Conservation (phyloP, 2,113 vertebrate genomes). For the Nyctibius bracteatus region DNA sequence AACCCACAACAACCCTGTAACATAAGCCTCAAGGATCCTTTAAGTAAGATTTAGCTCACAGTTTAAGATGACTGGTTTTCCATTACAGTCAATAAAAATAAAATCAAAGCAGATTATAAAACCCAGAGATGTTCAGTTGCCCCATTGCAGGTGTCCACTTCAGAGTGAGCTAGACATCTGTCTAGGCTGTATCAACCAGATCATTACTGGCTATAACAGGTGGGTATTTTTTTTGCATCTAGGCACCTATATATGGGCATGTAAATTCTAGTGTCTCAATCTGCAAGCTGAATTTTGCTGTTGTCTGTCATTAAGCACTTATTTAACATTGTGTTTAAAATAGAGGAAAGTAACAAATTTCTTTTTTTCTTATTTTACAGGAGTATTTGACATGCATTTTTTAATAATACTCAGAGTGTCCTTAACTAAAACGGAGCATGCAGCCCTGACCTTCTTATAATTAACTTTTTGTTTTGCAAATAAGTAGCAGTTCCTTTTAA, state of each 20-base stretch:
- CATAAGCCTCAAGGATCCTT: background rate
- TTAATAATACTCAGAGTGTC: background rate
- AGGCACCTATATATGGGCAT: background rate
- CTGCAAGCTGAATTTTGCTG: background rate
- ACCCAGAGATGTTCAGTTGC: background rate
- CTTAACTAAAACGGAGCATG: background rate
- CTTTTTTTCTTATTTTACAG: background rate
- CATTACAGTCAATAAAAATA: background rate
- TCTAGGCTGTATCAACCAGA: background rate
- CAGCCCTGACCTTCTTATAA: background rate
- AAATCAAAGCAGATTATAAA: background rate
- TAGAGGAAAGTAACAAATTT: background rate
- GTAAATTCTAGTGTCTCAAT: background rate
- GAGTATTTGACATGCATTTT: background rate
- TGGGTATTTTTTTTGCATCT: background rate
- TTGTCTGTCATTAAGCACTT: background rate
- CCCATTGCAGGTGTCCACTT: rapidly evolving
- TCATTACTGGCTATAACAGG: background rate
- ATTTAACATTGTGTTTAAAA: background rate
- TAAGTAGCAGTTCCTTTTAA: background rate
- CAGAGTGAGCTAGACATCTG: background rate
- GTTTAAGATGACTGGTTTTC: background rate
- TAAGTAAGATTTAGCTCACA: background rate
- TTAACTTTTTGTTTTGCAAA: background rate
- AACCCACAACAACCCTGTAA: background rate